Base-by-base conservation (phyloP, 2,797 vertebrate species). In the Melanogrammus aeglefinus region DNA sequence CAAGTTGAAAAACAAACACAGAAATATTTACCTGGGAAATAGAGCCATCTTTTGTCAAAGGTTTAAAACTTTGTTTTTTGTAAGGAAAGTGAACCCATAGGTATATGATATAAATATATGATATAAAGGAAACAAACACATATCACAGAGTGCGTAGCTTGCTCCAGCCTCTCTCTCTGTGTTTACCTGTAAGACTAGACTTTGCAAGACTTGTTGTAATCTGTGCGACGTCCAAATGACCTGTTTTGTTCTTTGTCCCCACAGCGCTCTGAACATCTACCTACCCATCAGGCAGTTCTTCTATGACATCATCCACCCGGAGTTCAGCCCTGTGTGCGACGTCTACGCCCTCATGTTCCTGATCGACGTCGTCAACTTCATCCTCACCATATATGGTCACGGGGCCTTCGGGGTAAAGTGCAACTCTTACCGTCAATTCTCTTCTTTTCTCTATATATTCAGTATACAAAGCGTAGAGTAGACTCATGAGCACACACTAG, bases 291-390 rank as follows among this genome's bases (percentile, higher is more conserved):
- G 90, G 69, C 93, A 93, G 84, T 95, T 96, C 89, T 96, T 96
- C 92, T 95, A 94, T 33, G 94, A 95, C 90, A 95, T 95, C 80
- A 95, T 96, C 87, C 94, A 94, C 81, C 94, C 95, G 0, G 94
- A 95, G 6, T 96, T 93, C 88, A 95, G 94, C 77, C 93, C 93
- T 0, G 92, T 94, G 75, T 93, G 91, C 35, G 93, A 94, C 3
- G 89, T 93, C 74, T 95, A 94, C 10, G 94, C 92, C 3, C 85
- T 95, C 76, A 94, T 92, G 90, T 95, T 96, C 79, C 88, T 94
- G 77, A 90, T 93, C 1, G 95, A 95, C 1, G 92, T 92, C 0
- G 92, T 95, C 79, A 94, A 94, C 88, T 96, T 95, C 70, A 93
- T 95, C 16, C 81, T 95, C 76, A 90, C 94, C 72, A 95, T 95